Evolutionary conservation across 2,797 vertebrate species (phyloP).

Genomic region (Poeciliopsis gracilis): DNA sequence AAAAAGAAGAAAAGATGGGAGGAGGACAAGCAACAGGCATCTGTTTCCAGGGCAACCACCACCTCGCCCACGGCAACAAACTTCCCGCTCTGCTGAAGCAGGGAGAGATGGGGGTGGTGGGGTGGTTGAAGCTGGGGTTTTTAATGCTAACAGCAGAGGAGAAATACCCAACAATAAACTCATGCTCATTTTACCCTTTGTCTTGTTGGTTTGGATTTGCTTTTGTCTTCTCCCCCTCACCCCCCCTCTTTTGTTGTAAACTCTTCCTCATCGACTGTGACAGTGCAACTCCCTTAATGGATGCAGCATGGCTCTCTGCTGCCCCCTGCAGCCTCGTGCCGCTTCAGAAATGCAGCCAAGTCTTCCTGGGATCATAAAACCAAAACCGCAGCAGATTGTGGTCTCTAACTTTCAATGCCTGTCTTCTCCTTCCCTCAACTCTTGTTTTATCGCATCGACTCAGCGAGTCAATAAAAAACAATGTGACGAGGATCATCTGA

Average conservation of each 20-base stretch:
- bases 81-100: slow-evolving; percentile 64
- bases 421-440: not conserved
- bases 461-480: not conserved
- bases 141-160: slow-evolving; percentile 15
- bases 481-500: not conserved
- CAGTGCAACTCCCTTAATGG: slow-evolving; percentile 31
- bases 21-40: slow-evolving; percentile 59
- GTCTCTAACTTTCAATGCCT: slow-evolving; percentile 9
- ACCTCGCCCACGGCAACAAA: slow-evolving; percentile 72
- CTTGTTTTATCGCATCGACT: not conserved
- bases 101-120: slow-evolving; percentile 41
- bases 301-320: slow-evolving; percentile 56
- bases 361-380: slow-evolving; percentile 9
- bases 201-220: slow-evolving; percentile 32
- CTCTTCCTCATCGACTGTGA: slow-evolving; percentile 28
- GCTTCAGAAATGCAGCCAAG: not conserved
- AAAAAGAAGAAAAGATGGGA: slow-evolving; percentile 10
- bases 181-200: slow-evolving; percentile 16
- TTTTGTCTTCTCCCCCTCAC: not conserved
- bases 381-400: slow-evolving; percentile 5
- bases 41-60: slow-evolving; percentile 75
- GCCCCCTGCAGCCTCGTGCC: slow-evolving; percentile 65
- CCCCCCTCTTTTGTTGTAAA: not conserved
- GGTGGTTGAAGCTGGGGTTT: slow-evolving; percentile 10
- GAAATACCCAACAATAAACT: slow-evolving; percentile 7